phyloP scores from a whole-genome alignment of 35 echinoderm and acorn worm species.

The Strongylocentrotus purpuratus region DNA sequence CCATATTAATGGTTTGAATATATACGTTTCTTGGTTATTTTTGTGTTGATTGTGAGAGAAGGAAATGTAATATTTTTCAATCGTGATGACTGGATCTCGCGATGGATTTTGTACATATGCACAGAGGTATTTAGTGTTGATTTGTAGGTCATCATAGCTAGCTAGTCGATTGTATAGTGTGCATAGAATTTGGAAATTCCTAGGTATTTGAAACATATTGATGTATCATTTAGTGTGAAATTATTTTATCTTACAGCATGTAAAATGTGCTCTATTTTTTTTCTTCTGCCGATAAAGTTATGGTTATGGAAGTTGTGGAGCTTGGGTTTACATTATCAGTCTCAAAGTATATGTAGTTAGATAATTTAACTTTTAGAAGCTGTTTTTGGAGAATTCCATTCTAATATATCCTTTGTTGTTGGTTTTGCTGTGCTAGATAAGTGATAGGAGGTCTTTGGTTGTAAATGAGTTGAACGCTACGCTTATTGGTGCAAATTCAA shows the following conservation, averaged over 20 bases:
- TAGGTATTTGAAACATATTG: not conserved
- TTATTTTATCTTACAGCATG: not conserved
- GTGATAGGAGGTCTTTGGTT: not conserved
- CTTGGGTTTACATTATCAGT: not conserved
- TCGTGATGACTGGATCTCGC: slow-evolving; percentile 4
- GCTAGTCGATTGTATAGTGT: not conserved
- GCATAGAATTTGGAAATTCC: not conserved
- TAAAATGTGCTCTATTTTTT: not conserved
- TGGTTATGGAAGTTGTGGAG: not conserved
- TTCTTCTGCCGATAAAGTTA: not conserved
- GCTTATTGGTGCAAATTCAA: not conserved
- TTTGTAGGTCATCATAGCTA: not conserved
- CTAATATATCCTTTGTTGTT: not conserved
- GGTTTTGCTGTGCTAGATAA: not conserved
- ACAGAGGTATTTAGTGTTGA: slow-evolving; percentile 14
- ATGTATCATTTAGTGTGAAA: slow-evolving; percentile 4
- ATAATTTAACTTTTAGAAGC: not conserved
- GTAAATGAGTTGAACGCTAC: not conserved
- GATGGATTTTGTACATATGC: slow-evolving; percentile 32
- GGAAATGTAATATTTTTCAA: slow-evolving; percentile 7
- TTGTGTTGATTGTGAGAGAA: not conserved
- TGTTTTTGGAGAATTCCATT: not conserved
- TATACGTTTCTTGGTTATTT: not conserved
- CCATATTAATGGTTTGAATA: not conserved
- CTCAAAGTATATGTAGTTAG: not conserved